Evolutionary conservation across 2,797 vertebrate genomes (phyloP), one percentile per base, ranked within the genome.

Genomic region (Catostomus latipinnis): DNA sequence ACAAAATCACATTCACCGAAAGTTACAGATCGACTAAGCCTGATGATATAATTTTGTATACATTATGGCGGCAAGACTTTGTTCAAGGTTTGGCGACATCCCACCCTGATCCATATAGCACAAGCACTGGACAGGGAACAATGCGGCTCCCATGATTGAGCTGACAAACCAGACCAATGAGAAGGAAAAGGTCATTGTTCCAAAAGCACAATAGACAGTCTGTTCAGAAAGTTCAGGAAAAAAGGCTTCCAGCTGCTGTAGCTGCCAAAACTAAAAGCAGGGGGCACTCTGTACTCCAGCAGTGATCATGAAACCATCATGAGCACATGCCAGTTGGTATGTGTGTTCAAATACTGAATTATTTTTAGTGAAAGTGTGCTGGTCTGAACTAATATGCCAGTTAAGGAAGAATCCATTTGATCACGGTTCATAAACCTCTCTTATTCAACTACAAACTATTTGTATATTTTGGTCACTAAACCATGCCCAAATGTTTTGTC

Each of bases 151-250:
- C 88, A 86, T 89, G 91, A 45, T 88, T 87, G 84, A 91, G 89
- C 84, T 91, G 92, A 91, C 91, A 92, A 85, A 90, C 84, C 71
- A 82, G 89, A 88, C 91, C 91, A 93, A 91, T 89, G 89, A 93
- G 91, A 92, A 92, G 89, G 16, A 86, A 18, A 92, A 91, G 91
- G 92, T 92, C 93, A 96, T 96, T 97, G 96, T 97, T 93, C 92
- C 91, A 88, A 88, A 62, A 90, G 91, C 86, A 98, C 96, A 98
- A 97, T 94, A 94, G 94, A 89, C 83, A 87, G 85, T 91, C 91
- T 96, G 95, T 95, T 93, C 85, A 79, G 85, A 92, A 92, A 91
- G 88, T 90, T 91, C 90, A 92, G 89, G 92, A 92, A 90, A 87
- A 89, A 90, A 90, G 91, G 87, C 57, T 0, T 74, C 7, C 91